These are phyloP conservation scores for Limnodromus scolopaceus DNA, from an alignment of 2,797 vertebrate genomes.

Conservation along the genomic window DNA sequence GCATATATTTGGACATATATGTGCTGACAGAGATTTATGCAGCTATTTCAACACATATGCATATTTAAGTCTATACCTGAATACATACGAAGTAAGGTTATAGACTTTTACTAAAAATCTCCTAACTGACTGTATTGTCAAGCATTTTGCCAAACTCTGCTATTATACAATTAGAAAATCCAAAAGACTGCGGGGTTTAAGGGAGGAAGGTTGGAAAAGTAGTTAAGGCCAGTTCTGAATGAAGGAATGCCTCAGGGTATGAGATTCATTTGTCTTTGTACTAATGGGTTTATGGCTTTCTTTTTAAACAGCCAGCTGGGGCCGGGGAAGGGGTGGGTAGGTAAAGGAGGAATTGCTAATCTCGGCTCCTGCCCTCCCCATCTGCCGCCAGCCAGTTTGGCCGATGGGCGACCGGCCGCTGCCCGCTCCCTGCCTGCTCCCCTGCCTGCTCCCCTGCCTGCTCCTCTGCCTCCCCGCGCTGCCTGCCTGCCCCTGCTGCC, in stretches of 20 bases:
- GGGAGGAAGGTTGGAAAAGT: slow-evolving; percentile 39
- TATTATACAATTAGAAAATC: not conserved
- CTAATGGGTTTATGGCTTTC: slow-evolving; percentile 53
- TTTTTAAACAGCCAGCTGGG: slow-evolving; percentile 41
- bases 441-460: no score
- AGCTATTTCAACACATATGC: not conserved
- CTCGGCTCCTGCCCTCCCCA: slow-evolving; percentile 8
- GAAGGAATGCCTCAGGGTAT: slow-evolving; percentile 39
- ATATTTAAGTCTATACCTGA: not conserved
- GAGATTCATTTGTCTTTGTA: slow-evolving; percentile 60
- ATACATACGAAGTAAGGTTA: not conserved
- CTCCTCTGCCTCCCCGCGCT: not conserved
- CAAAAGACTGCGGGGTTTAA: not conserved
- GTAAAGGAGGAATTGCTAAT: not conserved
- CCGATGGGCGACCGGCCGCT: not conserved
- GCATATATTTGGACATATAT: not conserved
- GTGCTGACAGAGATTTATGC: not conserved
- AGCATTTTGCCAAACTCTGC: not conserved
- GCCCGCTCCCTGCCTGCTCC: not conserved
- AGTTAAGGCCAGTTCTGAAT: slow-evolving; percentile 24
- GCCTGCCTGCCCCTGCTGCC: not conserved
- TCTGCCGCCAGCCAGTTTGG: not conserved
- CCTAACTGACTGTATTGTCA: not conserved
- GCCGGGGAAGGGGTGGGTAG: not conserved
- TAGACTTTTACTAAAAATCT: not conserved